Conservation (phyloP, 2,113 vertebrate genomes). For the Regulus satrapa region DNA sequence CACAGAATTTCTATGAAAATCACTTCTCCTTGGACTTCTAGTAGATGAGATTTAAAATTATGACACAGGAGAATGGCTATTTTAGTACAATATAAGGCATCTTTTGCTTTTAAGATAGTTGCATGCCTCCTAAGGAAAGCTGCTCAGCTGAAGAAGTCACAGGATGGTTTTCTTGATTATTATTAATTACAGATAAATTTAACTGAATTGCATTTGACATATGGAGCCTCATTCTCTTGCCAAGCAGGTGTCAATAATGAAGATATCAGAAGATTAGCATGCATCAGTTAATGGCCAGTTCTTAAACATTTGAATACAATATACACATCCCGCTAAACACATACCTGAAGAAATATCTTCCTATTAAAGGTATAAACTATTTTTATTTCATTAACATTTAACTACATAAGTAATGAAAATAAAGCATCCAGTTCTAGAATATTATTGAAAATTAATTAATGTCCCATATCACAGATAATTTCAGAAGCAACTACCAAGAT, state of each 20-base stretch:
- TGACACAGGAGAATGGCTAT: background rate
- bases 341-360: background rate
- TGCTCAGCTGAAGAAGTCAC: background rate
- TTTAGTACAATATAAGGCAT: background rate
- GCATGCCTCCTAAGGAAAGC: background rate
- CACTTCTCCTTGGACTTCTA: background rate
- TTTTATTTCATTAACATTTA: background rate
- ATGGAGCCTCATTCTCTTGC: background rate
- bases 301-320: background rate
- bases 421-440: background rate
- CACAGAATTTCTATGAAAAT: background rate
- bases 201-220: conserved; percentile 23
- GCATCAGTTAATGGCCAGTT: background rate
- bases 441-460: background rate
- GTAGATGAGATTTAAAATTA: background rate
- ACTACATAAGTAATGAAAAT: background rate
- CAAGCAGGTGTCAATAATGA: background rate
- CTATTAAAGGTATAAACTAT: background rate
- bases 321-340: background rate
- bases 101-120: background rate
- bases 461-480: background rate
- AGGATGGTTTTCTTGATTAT: background rate
- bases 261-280: background rate
- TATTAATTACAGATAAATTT: conserved; percentile 23
- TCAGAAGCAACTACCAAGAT: background rate